Base-by-base conservation (phyloP, 1,140 invertebrate species). In the Tyrophagus putrescentiae region DNA sequence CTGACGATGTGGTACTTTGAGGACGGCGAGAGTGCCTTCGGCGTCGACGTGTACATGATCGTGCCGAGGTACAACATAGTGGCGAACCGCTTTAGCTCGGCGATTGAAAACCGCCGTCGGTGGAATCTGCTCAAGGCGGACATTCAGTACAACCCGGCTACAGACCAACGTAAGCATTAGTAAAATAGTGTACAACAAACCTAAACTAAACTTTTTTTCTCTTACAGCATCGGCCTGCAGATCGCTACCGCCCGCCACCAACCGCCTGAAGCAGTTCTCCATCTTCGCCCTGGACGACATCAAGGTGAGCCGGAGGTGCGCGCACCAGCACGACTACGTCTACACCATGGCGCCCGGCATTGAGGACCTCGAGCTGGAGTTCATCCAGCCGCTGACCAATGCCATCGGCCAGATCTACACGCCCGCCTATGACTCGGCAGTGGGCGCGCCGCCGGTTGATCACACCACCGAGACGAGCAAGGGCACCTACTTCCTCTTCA, bases 251-350 rank as follows among this genome's bases (percentile, higher is more conserved):
- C 13, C 36, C 36, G 36, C 16, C 52, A 54, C 13, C 13, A 32
- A 1, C 2, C n/a, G n/a, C n/a, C n/a, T n/a, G 27, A 31, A 54
- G 27, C 25, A 27, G 9, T 54, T 54, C 25, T 32, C 31, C 9
- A 54, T 54, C n/a, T 54, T 54, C 39, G 52, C 52, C 13, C 53
- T 64, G 18, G 64, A 64, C 31, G 53, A 62, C 34, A 60, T 62
- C 23, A 28, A 1, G 27, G 27, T 54, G 21, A 31, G 31, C 32
- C 16, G 28, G 39, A 3, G 39, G 11, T 54, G 52, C 39, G 25
- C 21, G 4, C 52, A 54, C 27, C 4, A 54, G 3, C 3, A 54
- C 27, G 25, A 54, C 25, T 31, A 54, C 39, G 52, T 54, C 3
- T 31, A 54, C 25, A 54, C 28, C 32, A 18, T 54, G 9, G 39